Evolutionary conservation across 1,140 invertebrate genomes (phyloP), one percentile per base, ranked within the genome.

Genomic region (Phymorhynchus buccinoides): DNA sequence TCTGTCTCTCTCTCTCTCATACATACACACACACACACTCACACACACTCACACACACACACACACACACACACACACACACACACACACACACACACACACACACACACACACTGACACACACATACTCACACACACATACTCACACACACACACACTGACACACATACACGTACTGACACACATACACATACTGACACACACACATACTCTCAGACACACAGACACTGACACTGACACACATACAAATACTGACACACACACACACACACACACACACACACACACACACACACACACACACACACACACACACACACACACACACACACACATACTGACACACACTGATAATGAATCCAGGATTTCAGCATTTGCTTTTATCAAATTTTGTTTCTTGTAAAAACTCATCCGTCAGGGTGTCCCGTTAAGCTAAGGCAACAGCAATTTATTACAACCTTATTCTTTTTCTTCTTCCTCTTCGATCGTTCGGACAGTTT

Each of bases 151-250:
- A 27, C 62, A 66, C 62, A 66, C 62, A 66, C 62, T 14, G 9
- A 66, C 62, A 66, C 62, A 66, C 62, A 66, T 27, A 66, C 62
- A 66, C 62, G n/a, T 27, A 66, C 62, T 14, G 9, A 66, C 62
- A 66, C 44, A 48, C 44, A 48, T 18, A 78, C 75, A 78, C 75
- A 32, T 22, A 78, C 75, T 3, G n/a, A 78, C 35, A 78, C 18
- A 78, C 35, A 78, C 75, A 78, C n/a, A n/a, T n/a, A n/a, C n/a
- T n/a, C n/a, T n/a, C n/a, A n/a, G n/a, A n/a, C n/a, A n/a, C n/a
- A n/a, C n/a, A n/a, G n/a, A n/a, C n/a, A 3, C 27, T 27, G 68
- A 32, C 62, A 66, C 27, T 6, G 4, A 30, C 7, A 7, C 27
- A 30, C 62, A 66, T 27, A 66, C 62, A 66, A 4, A 66, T 3